phyloP scores from a whole-genome alignment of 2,888 invertebrate genomes.

The Melanotus villosus region DNA sequence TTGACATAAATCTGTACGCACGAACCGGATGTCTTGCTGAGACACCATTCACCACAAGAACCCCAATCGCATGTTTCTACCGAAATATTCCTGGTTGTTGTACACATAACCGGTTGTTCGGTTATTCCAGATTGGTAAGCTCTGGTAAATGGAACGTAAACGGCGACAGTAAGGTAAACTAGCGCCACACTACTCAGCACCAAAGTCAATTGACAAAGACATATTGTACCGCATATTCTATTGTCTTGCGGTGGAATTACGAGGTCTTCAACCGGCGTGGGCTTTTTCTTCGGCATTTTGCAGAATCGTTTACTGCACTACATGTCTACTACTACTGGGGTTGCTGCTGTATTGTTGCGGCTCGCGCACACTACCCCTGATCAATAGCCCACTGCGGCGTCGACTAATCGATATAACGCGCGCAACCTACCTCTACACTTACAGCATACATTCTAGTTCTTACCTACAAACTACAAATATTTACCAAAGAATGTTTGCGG shows the following conservation, averaged over 20 bases:
- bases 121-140: slow-evolving; percentile 89
- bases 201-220: slow-evolving; percentile 93
- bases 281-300: slow-evolving; percentile 74
- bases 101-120: slow-evolving; percentile 91
- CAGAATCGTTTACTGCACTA: slow-evolving; percentile 50
- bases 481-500: slow-evolving; percentile 13
- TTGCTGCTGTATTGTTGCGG: slow-evolving; percentile 52
- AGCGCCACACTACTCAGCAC: slow-evolving; percentile 90
- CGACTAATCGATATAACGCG: slow-evolving; percentile 51
- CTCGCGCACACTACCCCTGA: slow-evolving; percentile 53
- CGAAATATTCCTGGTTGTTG: slow-evolving; percentile 87
- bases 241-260: slow-evolving; percentile 92
- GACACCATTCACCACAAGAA: slow-evolving; percentile 93
- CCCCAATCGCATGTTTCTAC: slow-evolving; percentile 92
- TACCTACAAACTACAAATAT: slow-evolving; percentile 41
- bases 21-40: slow-evolving; percentile 91
- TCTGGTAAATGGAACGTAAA: slow-evolving; percentile 90
- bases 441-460: slow-evolving; percentile 34
- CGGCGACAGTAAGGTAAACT: slow-evolving; percentile 91
- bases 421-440: slow-evolving; percentile 43
- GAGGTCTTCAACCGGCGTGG: slow-evolving; percentile 84
- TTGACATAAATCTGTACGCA: slow-evolving; percentile 93
- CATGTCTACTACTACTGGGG: slow-evolving; percentile 51
- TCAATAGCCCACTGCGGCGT: slow-evolving; percentile 58
- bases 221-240: slow-evolving; percentile 92